Conservation (phyloP, 2,888 invertebrate species). For the Chymomyza caudatula region DNA sequence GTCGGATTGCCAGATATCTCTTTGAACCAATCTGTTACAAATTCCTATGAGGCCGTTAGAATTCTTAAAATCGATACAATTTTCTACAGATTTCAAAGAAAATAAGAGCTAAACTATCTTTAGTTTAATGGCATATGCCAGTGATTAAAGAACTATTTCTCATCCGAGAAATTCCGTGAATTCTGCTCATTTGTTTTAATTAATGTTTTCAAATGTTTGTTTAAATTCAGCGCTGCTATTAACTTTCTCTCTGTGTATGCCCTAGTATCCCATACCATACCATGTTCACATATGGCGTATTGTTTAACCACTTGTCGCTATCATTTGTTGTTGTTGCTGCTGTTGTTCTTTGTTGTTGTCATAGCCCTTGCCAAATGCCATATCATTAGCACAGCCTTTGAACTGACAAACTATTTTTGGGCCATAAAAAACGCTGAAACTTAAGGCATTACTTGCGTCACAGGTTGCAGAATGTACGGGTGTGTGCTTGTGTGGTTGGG, state of each 20-base stretch:
- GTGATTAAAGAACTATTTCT: too few species aligned
- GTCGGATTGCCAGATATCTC: too few species aligned
- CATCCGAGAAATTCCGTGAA: too few species aligned
- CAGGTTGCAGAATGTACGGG: slow-evolving; percentile 20
- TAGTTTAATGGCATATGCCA: too few species aligned
- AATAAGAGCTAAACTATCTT: too few species aligned
- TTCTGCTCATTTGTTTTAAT: too few species aligned
- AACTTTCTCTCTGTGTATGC: background rate
- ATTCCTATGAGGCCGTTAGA: too few species aligned
- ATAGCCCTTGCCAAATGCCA: background rate
- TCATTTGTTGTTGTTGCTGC: slow-evolving; percentile 19
- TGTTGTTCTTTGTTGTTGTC: background rate
- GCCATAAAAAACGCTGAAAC: slow-evolving; percentile 44
- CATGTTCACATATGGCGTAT: slow-evolving; percentile 38
- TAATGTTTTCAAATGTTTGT: too few species aligned
- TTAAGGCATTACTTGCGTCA: slow-evolving; percentile 24
- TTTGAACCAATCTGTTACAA: too few species aligned
- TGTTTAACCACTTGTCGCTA: slow-evolving; percentile 14
- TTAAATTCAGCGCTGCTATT: too few species aligned
- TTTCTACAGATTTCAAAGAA: too few species aligned
- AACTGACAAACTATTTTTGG: slow-evolving; percentile 23
- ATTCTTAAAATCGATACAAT: too few species aligned
- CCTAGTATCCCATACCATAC: background rate
- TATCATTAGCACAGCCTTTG: slow-evolving; percentile 9
- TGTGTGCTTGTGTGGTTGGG: background rate